Evolutionary conservation across 2,888 invertebrate genomes (phyloP).

Genomic region (Gisinianus flammeolus): DNA sequence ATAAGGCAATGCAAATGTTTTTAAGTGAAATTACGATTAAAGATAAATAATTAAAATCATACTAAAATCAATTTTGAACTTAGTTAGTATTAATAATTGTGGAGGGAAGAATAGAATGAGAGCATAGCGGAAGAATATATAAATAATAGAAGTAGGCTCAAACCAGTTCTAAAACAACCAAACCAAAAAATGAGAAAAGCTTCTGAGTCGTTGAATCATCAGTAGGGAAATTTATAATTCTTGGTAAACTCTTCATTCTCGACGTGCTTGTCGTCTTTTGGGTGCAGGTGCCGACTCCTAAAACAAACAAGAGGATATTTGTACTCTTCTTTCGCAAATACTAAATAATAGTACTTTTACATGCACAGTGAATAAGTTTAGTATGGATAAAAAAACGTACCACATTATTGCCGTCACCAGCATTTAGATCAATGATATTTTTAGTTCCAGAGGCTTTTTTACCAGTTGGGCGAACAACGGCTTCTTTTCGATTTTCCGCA

Average conservation of each 20-base stretch:
- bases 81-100: background rate
- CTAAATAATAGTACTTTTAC: too few species aligned
- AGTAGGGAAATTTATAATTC: too few species aligned
- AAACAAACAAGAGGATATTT: too few species aligned
- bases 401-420: conserved; percentile 57
- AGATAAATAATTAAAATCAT: background rate
- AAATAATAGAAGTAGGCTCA: too few species aligned
- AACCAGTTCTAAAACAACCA: too few species aligned
- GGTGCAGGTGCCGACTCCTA: conserved; percentile 50
- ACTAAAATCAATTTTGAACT: background rate
- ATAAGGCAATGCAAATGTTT: background rate
- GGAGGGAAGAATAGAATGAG: background rate
- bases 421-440: conserved; percentile 59
- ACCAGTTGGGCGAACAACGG: conserved; percentile 28
- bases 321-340: too few species aligned
- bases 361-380: too few species aligned
- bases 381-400: conserved; percentile 49
- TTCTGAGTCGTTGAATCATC: too few species aligned
- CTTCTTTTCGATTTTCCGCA: too few species aligned
- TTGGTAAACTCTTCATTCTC: conserved; percentile 11
- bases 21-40: background rate
- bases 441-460: conserved; percentile 60
- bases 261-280: conserved; percentile 53
- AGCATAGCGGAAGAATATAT: too few species aligned
- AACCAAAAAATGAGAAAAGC: too few species aligned